Base-by-base conservation (phyloP, 1,140 invertebrate species). In the Macrobrachium nipponense region DNA sequence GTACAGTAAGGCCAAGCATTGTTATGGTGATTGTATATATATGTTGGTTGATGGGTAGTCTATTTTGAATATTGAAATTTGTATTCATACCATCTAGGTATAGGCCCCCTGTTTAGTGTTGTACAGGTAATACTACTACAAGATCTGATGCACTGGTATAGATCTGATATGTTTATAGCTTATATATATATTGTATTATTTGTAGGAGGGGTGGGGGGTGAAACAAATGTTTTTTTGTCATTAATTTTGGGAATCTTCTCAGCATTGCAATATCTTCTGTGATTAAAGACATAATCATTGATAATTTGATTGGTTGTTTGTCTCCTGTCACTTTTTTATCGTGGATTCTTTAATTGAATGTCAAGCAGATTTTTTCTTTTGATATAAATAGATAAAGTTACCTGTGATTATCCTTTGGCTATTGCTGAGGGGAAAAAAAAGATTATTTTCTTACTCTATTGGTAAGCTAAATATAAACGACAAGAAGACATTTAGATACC, bases 21-120 rank as follows among this genome's bases (percentile, higher is more conserved):
- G 85, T 87, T 87, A 84, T 78, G 51, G 51, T 51, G 73, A 82
- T 43, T 87, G 85, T 87, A 82, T 77, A 87, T 82, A 87, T 87
- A 87, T 78, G 80, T 82, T 87, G 79, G 85, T 87, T 87, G 72
- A 87, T 87, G 85, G 85, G 85, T 87, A 87, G 85, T 87, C 85
- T 87, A 87, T 87, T 87, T 87, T 87, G 85, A 87, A 87, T 87
- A 87, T 86, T 87, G 85, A 87, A 51, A 81, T 87, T 87, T 87
- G 79, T 87, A 87, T 82, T 87, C 62, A 43, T 81, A 87, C 70
- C 79, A 82, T 62, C 80, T 80, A 81, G 80, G 77, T 79, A 61
- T 75, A 80, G 77, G 68, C 51, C 68, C 64, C 73, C 70, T 70
- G 51, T 80, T 78, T 79, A 86, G 84, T 86, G 78, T 86, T 86